phyloP scores from a whole-genome alignment of 2,797 vertebrate species.

The Peromyscus melanophrys region DNA sequence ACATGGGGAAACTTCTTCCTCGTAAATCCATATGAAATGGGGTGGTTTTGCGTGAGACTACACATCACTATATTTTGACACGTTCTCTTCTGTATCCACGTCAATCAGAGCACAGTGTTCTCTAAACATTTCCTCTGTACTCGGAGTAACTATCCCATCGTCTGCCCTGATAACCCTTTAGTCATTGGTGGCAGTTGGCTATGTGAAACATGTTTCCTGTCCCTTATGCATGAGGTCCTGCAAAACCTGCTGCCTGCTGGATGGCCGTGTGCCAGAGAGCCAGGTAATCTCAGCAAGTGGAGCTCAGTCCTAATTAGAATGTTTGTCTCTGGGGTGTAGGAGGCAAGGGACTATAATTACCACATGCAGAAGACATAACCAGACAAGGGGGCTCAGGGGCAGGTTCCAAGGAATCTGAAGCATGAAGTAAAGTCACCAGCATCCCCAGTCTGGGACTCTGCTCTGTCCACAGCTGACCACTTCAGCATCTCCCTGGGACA shows the following conservation, averaged over 20 bases:
- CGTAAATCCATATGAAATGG: not conserved
- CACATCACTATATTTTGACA: not conserved
- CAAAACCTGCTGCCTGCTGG: accelerated
- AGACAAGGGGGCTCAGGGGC: constrained; percentile 82
- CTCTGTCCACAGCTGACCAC: constrained; percentile 71
- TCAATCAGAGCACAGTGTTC: not conserved
- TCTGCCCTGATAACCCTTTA: not conserved
- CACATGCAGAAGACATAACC: constrained; percentile 80
- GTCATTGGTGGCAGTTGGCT: not conserved
- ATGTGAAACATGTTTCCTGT: not conserved
- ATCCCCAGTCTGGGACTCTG: constrained; percentile 40
- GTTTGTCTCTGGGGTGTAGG: constrained; percentile 43
- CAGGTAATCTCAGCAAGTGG: constrained; percentile 73
- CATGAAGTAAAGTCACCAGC: constrained; percentile 81
- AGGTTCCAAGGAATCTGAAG: constrained; percentile 66
- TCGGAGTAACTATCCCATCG: not conserved
- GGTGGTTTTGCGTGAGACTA: not conserved
- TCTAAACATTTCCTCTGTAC: not conserved
- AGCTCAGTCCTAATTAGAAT: constrained; percentile 83
- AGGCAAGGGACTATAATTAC: constrained; percentile 61
- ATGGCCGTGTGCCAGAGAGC: not conserved
- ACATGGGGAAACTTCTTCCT: not conserved
- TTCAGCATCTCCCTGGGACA: constrained; percentile 48
- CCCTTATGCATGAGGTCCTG: not conserved
- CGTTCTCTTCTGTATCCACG: not conserved